Base-by-base conservation (phyloP, 2,888 invertebrate genomes). In the Ptychoptera contaminata region DNA sequence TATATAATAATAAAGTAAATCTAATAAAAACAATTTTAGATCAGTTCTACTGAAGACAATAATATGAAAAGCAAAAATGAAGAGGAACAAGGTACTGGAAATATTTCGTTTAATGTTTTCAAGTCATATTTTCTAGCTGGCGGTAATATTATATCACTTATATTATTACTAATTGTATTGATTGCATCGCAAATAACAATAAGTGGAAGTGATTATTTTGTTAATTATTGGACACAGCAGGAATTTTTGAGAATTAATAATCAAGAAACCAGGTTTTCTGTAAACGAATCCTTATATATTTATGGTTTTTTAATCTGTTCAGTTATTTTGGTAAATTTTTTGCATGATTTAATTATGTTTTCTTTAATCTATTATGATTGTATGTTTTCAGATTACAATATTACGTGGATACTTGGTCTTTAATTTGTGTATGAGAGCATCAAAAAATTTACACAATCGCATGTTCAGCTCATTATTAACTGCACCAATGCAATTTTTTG, bases 381-480 rank as follows among this genome's bases (percentile, higher is more conserved):
- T 7, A 23, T 23, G 7, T 23, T 5, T 23, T 5, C 23, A 23
- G 23, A 61, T 61, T 57, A 73, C 76, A 40, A 65, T 75, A 8
- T 65, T 72, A 8, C 69, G 82, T 11, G 77, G 77, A 0, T 71
- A 75, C 51, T 67, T 77, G 54, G 83, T 82, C 64, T 84, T 86
- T 62, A 73, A 73, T 54, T 70, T 80, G 11, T 84, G 82, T 60
- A 80, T 84, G 73, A 75, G 72, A 10, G 76, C 87, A 0, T 85
- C 87, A 0, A 72, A 74, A 49, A 75, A 72, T 47, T 71, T 93
- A 2, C 92, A 93, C 61, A 76, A 82, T 54, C 69, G 68, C 11
- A 91, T 92, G 88, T 90, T 92, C 62, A 67, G 72, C 37, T 75
- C 80, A 40, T 73, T 92, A 55, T 67, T 90, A 8, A 69, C 78